These are phyloP conservation scores for Drosophila teissieri DNA, from an alignment of 1,140 invertebrate species.

Conservation along the genomic window DNA sequence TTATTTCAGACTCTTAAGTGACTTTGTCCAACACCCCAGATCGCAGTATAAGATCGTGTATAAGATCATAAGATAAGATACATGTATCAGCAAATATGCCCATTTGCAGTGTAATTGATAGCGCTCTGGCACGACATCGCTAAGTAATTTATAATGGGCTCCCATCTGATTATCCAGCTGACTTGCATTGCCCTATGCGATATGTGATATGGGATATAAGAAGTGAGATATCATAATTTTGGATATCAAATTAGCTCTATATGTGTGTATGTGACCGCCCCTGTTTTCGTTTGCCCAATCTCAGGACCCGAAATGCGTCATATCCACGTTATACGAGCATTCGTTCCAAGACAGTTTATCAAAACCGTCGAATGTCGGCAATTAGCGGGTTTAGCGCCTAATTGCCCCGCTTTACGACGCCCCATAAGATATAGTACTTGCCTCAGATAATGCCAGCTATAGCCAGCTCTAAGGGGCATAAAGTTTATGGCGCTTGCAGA, in stretches of 20 bases:
- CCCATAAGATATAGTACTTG: conserved; percentile 27
- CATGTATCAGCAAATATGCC: conserved; percentile 3
- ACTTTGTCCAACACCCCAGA: neutral
- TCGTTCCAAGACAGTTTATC: conserved; percentile 15
- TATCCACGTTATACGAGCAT: neutral
- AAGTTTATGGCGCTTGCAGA: conserved; percentile 13
- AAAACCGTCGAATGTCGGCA: conserved; percentile 18
- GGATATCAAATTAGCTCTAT: too few species aligned
- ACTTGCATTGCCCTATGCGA: neutral
- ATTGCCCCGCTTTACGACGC: conserved; percentile 30
- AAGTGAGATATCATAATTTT: neutral
- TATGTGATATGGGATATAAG: conserved; percentile 1
- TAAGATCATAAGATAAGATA: too few species aligned
- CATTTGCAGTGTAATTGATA: conserved; percentile 17
- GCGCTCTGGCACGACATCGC: neutral
- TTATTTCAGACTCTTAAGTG: too few species aligned
- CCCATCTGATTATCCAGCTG: too few species aligned
- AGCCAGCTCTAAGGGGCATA: neutral
- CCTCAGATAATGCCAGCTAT: conserved; percentile 16
- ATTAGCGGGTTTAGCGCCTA: conserved; percentile 26
- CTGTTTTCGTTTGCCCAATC: neutral
- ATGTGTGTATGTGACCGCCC: neutral
- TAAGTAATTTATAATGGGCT: neutral
- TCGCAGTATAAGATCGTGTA: too few species aligned
- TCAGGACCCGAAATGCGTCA: conserved; percentile 13